Base-by-base conservation (phyloP, 2,797 vertebrate species). In the Sebastes alutus region DNA sequence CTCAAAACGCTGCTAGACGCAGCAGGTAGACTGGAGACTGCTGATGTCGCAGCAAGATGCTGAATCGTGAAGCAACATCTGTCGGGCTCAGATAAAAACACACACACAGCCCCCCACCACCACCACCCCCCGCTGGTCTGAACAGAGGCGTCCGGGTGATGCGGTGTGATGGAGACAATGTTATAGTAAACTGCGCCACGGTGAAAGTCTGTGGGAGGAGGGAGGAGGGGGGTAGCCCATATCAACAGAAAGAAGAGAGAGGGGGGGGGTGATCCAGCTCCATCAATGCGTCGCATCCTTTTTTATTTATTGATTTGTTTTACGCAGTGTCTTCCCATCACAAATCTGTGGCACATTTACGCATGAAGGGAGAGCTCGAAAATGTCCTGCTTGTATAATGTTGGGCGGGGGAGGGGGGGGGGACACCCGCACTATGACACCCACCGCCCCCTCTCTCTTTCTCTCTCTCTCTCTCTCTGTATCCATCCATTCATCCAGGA, bases 161-260 rank as follows among this genome's bases (percentile, higher is more conserved):
- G 87, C 75, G 82, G 49, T 80, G 29, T 33, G 75, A 60, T 55
- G 58, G 55, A 42, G 74, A 46, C 73, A 65, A 71, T 78, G 82
- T 75, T 46, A 68, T 88, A 86, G 92, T 87, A 90, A 94, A 95
- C 90, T 95, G 94, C 95, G 94, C 91, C 94, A 95, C 83, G 89
- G 88, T 84, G 85, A 83, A 52, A 74, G 80, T 68, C 49, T 78
- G 71, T 49, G 72, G 87, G 67, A 75, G 35, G 35, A 35, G 38
- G 38, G 13, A 42, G 13, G 38, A 2, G 38, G 66, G 83, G 83
- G 78, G 75, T n/a, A 71, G 84, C 35, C 12, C 33, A 77, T 84
- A 87, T 81, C 90, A 91, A 89, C 81, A 90, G 69, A 59, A 18
- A 78, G 7, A 73, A 73, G 9, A 22, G 52, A 8, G 49, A 18